Percentiles rank a stretch among this genome's conserved stretches.
These are phyloP conservation scores for Holotrichia oblita DNA, from an alignment of 1,140 invertebrate genomes.

Conservation along the genomic window DNA sequence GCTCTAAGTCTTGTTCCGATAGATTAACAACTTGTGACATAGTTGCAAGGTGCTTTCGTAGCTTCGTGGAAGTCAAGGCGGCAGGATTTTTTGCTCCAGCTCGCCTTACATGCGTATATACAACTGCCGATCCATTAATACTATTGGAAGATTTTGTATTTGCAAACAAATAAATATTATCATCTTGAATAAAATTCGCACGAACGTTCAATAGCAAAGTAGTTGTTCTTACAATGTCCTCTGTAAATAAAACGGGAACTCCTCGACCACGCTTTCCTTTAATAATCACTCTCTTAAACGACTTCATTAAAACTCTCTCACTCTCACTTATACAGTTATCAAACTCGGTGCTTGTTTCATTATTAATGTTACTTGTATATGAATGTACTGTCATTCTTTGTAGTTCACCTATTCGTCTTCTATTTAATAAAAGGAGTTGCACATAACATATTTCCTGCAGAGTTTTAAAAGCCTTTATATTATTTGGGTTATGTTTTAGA, in stretches of 20 bases:
- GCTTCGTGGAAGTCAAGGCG: constrained; percentile 51
- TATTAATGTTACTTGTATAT: constrained; percentile 43
- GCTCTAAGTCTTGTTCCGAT: constrained; percentile 53
- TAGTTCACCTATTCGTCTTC: constrained; percentile 45
- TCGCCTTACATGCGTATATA: constrained; percentile 51
- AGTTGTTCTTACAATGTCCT: constrained; percentile 39
- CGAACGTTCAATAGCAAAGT: constrained; percentile 39
- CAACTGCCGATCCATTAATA: constrained; percentile 53
- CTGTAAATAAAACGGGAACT: constrained; percentile 45
- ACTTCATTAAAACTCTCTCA: constrained; percentile 44
- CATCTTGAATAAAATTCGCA: constrained; percentile 40
- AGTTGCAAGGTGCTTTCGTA: constrained; percentile 58
- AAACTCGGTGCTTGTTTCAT: constrained; percentile 44
- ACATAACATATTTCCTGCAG: constrained; percentile 28
- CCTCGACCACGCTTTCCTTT: constrained; percentile 46
- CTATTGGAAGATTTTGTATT: constrained; percentile 38
- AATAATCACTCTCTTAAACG: constrained; percentile 47
- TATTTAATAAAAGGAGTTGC: constrained; percentile 44
- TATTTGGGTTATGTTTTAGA: no score
- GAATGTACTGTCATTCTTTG: constrained; percentile 44
- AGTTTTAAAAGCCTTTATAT: no score
- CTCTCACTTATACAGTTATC: constrained; percentile 40
- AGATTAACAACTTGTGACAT: constrained; percentile 56
- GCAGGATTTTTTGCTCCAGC: constrained; percentile 53
- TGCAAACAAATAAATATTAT: constrained; percentile 46